Evolutionary conservation across 2,797 vertebrate genomes (phyloP), one percentile per base, ranked within the genome.

Genomic region (Coregonus suidteri): DNA sequence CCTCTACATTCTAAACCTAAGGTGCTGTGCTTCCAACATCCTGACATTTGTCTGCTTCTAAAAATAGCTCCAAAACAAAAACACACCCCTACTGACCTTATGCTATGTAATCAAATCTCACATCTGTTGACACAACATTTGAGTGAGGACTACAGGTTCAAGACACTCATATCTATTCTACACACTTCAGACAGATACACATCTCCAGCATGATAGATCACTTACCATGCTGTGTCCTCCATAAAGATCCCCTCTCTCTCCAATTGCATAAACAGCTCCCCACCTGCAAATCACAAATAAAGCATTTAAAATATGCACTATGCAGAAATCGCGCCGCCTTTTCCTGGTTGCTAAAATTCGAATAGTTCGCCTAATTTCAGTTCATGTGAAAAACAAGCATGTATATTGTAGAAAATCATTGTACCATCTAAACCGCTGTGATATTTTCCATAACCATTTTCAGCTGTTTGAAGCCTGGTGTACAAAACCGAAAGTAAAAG

Each of bases 221-320:
- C 95, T 94, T 90, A 96, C 96, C 95, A 96, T 74, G 95, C 96
- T 15, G 95, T 96, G 88, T 96, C 95, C 92, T 96, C 96, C 95
- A 96, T 95, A 93, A 96, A 96, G 92, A 96, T 96, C 84, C 96
- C 96, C 87, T 96, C 96, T 92, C 95, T 95, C 85, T 96, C 96
- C 90, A 96, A 92, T 92, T 96, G 96, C 96, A 96, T 96, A 93
- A 96, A 96, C 87, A 96, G 93, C 94, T 96, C 96, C 92, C 95
- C 96, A 90, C 96, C 96, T 96, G 78, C 37, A 47, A 73, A 13
- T 73, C 4, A 84, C 87, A 72, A 35, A 31, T 14, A 67, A 11
- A 67, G 11, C 13, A 67, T 31, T 31, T 34, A 13, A 66, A 14
- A 25, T 47, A 47, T 9, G 41, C 7, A 2, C 7, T 47, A 47